phyloP scores from a whole-genome alignment of 2,797 vertebrate genomes.

The Chaunax sp. region DNA sequence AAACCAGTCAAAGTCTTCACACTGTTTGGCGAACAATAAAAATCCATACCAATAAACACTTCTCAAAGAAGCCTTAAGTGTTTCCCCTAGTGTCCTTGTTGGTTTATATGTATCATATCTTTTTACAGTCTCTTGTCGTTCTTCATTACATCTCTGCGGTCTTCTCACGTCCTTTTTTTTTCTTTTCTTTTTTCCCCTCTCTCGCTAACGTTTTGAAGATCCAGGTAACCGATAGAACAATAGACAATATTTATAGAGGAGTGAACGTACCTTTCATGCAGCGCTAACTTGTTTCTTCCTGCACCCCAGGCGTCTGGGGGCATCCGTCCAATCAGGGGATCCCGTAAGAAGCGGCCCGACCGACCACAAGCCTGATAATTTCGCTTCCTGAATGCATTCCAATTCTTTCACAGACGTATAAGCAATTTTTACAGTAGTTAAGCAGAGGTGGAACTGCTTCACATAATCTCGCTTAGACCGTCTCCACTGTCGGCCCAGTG shows the following conservation, averaged over 20 bases:
- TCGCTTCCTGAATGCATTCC: slow-evolving; percentile 83
- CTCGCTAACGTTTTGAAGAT: slow-evolving; percentile 69
- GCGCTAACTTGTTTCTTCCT: slow-evolving; percentile 78
- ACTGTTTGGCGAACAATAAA: slow-evolving; percentile 82
- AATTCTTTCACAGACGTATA: slow-evolving; percentile 87
- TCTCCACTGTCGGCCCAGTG: slow-evolving; percentile 79
- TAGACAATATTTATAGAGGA: slow-evolving; percentile 64
- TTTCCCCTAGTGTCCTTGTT: slow-evolving; percentile 79
- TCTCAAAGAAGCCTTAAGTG: slow-evolving; percentile 79
- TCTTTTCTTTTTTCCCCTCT: slow-evolving; percentile 12
- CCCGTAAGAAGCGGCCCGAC: slow-evolving; percentile 46
- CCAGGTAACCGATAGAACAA: slow-evolving; percentile 74
- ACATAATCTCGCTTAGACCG: slow-evolving; percentile 83
- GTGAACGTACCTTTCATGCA: slow-evolving; percentile 74
- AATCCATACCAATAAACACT: slow-evolving; percentile 87
- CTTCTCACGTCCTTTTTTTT: slow-evolving; percentile 54
- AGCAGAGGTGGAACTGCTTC: slow-evolving; percentile 84
- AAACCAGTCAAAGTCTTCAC: slow-evolving; percentile 85
- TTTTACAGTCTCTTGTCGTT: slow-evolving; percentile 81
- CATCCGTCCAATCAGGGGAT: slow-evolving; percentile 69
- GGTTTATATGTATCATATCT: slow-evolving; percentile 78
- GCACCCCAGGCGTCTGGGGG: slow-evolving; percentile 61
- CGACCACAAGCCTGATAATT: slow-evolving; percentile 70
- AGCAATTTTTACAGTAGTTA: slow-evolving; percentile 88
- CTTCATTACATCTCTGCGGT: slow-evolving; percentile 80